phyloP scores from a whole-genome alignment of 2,113 vertebrate species.

The Heterotis niloticus region DNA sequence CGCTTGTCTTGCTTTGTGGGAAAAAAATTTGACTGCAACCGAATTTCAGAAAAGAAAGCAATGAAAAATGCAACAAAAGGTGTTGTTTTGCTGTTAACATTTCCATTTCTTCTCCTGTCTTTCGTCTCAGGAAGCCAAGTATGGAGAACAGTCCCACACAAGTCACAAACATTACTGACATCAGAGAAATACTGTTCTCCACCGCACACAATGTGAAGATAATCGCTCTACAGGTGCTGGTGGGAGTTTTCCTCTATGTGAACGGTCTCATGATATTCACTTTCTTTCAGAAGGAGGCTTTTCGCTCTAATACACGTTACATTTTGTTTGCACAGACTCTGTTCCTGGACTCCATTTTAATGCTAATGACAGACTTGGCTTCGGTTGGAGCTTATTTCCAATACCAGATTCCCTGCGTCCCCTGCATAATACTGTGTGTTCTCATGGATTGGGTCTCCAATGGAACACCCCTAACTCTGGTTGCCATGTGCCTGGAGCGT shows the following conservation, averaged over 20 bases:
- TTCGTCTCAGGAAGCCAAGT: not conserved
- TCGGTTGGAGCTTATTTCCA: not conserved
- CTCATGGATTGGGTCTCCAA: not conserved
- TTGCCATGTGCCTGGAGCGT: slow-evolving; percentile 52
- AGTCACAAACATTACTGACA: not conserved
- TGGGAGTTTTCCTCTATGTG: slow-evolving; percentile 37
- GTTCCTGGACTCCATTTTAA: slow-evolving; percentile 36
- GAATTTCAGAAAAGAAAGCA: not conserved
- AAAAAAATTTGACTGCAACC: not conserved
- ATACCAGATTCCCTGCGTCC: slow-evolving; percentile 10
- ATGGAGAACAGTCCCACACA: slow-evolving; percentile 10
- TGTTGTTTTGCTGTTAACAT: not conserved
- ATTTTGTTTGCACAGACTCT: slow-evolving; percentile 48
- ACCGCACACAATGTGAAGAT: not conserved
- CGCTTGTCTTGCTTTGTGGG: no score
- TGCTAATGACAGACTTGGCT: slow-evolving; percentile 32
- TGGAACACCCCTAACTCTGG: slow-evolving; percentile 41
- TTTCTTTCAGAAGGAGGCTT: slow-evolving; percentile 42
- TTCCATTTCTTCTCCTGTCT: no score
- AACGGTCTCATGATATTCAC: slow-evolving; percentile 36
- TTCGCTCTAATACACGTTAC: slow-evolving; percentile 48
- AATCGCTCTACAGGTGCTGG: slow-evolving; percentile 35
- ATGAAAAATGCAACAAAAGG: not conserved
- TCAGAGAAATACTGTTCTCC: not conserved
- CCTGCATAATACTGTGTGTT: slow-evolving; percentile 23